phyloP scores from a whole-genome alignment of 2,888 invertebrate genomes.

The Catocala fraxini region DNA sequence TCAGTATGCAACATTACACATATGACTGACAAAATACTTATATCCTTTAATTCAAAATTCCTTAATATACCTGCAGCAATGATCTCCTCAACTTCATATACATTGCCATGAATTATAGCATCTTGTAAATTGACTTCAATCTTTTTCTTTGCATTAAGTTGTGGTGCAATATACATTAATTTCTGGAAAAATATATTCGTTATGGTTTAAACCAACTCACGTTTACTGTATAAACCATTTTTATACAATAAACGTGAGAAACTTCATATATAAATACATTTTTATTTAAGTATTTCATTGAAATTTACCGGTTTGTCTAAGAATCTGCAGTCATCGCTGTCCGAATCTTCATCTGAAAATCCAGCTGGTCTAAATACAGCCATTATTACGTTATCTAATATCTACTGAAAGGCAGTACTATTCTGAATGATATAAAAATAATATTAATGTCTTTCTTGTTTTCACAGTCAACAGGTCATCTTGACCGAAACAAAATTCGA shows the following conservation, averaged over 20 bases:
- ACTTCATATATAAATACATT: too few relatives aligned
- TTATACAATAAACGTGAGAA: too few relatives aligned
- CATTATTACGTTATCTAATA: conserved; percentile 46
- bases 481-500: too few relatives aligned
- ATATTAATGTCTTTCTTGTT: too few relatives aligned
- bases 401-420: too few relatives aligned
- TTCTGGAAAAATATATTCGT: conserved; percentile 48
- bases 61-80: conserved; percentile 39
- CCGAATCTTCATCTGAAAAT: conserved; percentile 76
- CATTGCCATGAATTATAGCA: conserved; percentile 74
- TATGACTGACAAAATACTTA: too few relatives aligned
- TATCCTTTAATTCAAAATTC: too few relatives aligned
- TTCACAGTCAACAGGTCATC: too few relatives aligned
- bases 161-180: conserved; percentile 53
- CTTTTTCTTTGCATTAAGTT: conserved; percentile 65
- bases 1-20: too few relatives aligned
- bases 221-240: too few relatives aligned
- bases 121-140: conserved; percentile 73
- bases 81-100: conserved; percentile 67
- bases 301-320: conserved; percentile 70
- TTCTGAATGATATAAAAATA: too few relatives aligned
- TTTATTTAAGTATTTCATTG: background rate
- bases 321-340: conserved; percentile 77
- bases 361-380: conserved; percentile 75
- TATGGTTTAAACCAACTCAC: background rate